Conservation (phyloP, 2,113 vertebrate genomes). For the Spea bombifrons region DNA sequence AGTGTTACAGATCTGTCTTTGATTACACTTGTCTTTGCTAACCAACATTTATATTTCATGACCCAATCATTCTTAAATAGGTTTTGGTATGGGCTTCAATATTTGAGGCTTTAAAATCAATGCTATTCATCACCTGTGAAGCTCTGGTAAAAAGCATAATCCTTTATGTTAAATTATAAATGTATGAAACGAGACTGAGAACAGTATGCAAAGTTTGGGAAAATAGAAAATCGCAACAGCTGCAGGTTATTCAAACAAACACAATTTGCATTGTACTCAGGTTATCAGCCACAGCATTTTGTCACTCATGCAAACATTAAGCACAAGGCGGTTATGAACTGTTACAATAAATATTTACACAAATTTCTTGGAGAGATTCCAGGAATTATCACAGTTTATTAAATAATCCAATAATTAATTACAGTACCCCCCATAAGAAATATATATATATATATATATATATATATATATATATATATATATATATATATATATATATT, state of each 20-base stretch:
- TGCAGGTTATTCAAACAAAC: not conserved
- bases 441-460: no score
- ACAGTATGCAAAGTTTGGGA: not conserved
- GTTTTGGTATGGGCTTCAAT: no score
- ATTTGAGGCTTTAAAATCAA: not conserved
- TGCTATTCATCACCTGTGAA: no score
- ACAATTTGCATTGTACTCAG: constrained; percentile 5
- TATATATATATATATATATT: no score
- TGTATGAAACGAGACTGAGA: not conserved
- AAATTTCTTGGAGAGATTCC: not conserved
- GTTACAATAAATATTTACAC: not conserved
- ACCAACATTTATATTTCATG: not conserved
- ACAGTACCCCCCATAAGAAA: no score
- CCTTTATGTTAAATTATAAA: not conserved
- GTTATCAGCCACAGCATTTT: not conserved
- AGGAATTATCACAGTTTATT: no score
- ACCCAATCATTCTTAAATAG: not conserved
- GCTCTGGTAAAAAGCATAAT: not conserved
- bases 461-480: no score
- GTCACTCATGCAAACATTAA: not conserved
- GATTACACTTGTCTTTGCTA: not conserved
- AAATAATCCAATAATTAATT: no score
- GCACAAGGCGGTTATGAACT: not conserved
- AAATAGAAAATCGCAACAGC: not conserved
- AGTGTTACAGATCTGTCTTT: not conserved